Base-by-base conservation (phyloP, 2,797 vertebrate genomes). In the Galagoides demidoff region DNA sequence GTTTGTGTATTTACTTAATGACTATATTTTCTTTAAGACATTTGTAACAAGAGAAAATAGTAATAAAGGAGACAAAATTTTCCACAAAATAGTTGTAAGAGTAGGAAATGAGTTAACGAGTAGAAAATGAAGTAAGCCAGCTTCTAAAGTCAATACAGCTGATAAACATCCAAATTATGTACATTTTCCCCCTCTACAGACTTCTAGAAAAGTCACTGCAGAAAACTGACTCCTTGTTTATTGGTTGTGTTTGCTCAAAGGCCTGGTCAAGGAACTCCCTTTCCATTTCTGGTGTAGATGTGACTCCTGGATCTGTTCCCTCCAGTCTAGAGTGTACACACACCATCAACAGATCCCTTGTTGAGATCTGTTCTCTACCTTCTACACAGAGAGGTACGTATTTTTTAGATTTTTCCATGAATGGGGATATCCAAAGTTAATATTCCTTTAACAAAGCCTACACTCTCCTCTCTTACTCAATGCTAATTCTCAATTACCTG, bases 401-500 rank as follows among this genome's bases (percentile, higher is more conserved):
- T 10, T 61, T 14, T 61, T 10, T n/a, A 49, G 77, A 63, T 55
- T 74, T 92, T 78, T 78, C n/a, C 43, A 79, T 27, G 25, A 74
- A 84, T 29, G 16, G 5, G 20, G 29, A 31, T 79, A 49, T 55
- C 64, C 78, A 91, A 61, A 63, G 55, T 45, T 64, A 83, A 31
- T 27, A 68, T 57, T 31, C 29, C 37, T 93, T 82, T 89, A 93
- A 85, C 68, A 70, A 94, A 85, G 34, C 20, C 59, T 78, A 89
- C 79, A 45, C 71, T 71, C 43, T 83, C 52, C 84, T 94, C 16
- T 1, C 25, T 37, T 25, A 76, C 22, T 85, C 49, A 92, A 78
- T n/a, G 52, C 29, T 61, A 90, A 85, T 83, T 86, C 66, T 95
- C 49, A 85, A 78, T 95, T 83, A 85, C 25, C 71, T 96, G 25